Base-by-base conservation (phyloP, 1,140 invertebrate species). In the Eulimnadia texana region DNA sequence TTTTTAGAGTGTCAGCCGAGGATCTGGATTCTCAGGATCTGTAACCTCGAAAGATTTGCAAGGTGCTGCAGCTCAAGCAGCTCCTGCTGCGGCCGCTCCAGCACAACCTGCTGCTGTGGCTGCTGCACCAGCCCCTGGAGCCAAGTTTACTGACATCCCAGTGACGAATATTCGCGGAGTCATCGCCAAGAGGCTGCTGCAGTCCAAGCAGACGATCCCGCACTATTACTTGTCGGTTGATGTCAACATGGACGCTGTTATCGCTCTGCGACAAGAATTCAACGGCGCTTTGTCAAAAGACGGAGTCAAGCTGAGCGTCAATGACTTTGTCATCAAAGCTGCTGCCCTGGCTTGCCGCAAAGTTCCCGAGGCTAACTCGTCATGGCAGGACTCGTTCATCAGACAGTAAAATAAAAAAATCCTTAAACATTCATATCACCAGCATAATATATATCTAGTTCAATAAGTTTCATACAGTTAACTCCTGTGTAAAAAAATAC, bases 281-380 rank as follows among this genome's bases (percentile, higher is more conserved):
- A 87, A 87, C 71, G 85, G 85, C 61, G 75, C 84, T 64, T 74
- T 95, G 33, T 84, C 85, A 53, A 91, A 90, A 69, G 80, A 91
- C 22, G 84, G 85, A 56, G 68, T 76, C n/a, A 92, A 95, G 74
- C 69, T 99, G 13, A 96, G 93, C 23, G 82, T 98, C 0, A 99
- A 98, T 72, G 96, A 99, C 73, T 96, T 99, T 67, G 86, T 99
- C 53, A 90, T 99, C 50, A 99, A 99, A 73, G 95, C 91, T 1
- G 82, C 90, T 19, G 93, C 94, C 2, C 77, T 92, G 58, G 90
- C 96, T 9, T 93, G 88, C 73, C 84, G 84, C 70, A 87, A 88
- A 73, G 88, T 99, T 56, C 96, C 96, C 1, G 89, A 95, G 69
- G 90, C 85, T 1, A 99, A 99, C 72, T 93, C 90, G 16, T 83